Evolutionary conservation across 2,797 vertebrate genomes (phyloP).

Genomic region (Schizothorax lantsangensis): DNA sequence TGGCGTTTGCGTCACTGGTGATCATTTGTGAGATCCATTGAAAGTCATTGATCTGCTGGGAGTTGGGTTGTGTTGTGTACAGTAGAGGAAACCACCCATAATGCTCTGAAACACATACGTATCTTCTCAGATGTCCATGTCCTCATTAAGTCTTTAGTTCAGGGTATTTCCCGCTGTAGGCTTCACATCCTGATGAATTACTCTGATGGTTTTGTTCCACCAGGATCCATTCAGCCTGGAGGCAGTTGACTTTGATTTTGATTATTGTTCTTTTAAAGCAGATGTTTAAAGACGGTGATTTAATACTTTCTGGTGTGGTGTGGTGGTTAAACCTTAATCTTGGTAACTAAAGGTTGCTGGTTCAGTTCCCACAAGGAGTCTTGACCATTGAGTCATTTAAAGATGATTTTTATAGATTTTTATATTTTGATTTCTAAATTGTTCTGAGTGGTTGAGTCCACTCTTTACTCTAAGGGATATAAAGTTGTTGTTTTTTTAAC

Average conservation of each 20-base stretch:
- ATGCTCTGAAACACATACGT: neutral
- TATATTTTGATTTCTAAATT: neutral
- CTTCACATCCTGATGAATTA: neutral
- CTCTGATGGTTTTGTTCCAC: neutral
- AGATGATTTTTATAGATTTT: too few species aligned
- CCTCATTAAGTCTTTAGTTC: neutral
- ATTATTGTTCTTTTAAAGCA: neutral
- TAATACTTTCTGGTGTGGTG: neutral
- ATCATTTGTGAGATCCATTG: neutral
- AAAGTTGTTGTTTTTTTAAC: neutral
- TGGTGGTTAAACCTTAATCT: neutral
- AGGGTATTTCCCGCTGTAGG: neutral
- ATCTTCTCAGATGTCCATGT: conserved; percentile 1
- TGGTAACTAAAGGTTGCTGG: neutral
- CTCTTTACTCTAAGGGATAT: neutral
- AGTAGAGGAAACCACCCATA: neutral
- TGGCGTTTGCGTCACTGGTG: neutral
- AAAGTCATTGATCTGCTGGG: neutral
- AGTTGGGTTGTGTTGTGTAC: neutral
- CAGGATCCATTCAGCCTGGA: neutral
- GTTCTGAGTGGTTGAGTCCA: neutral
- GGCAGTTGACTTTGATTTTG: neutral
- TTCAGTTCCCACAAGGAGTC: neutral
- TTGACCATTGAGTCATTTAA: neutral
- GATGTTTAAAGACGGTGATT: neutral